phyloP scores from a whole-genome alignment of 2,113 vertebrate species.

The Larimichthys polyactis region DNA sequence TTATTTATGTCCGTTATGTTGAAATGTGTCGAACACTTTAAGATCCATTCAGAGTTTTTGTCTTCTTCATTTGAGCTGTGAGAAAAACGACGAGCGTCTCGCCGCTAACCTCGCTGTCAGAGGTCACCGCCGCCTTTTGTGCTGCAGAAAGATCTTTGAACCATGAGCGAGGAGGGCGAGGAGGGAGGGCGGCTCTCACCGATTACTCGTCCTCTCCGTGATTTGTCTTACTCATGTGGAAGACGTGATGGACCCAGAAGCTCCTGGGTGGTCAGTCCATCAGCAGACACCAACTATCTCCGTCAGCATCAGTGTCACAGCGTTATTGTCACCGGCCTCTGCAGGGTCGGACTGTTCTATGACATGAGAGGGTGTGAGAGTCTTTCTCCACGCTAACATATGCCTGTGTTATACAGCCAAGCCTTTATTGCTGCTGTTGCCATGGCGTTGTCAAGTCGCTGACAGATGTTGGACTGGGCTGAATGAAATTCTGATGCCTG shows the following conservation, averaged over 20 bases:
- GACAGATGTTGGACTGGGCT: conserved; percentile 59
- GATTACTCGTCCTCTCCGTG: conserved; percentile 66
- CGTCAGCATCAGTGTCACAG: conserved; percentile 67
- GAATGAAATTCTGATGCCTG: conserved; percentile 56
- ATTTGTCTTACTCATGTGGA: conserved; percentile 74
- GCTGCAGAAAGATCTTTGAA: conserved; percentile 58
- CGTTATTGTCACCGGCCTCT: conserved; percentile 73
- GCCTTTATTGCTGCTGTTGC: conserved; percentile 43
- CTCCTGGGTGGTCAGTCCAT: conserved; percentile 83
- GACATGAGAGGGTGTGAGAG: conserved; percentile 45
- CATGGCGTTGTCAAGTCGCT: conserved; percentile 27
- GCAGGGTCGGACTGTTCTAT: conserved; percentile 55
- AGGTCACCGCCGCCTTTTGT: conserved; percentile 66
- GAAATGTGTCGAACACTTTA: neutral
- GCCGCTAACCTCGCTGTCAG: conserved; percentile 46
- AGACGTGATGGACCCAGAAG: conserved; percentile 66
- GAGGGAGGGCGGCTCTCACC: conserved; percentile 20
- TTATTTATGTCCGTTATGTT: neutral
- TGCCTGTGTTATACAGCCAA: conserved; percentile 10
- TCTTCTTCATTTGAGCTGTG: neutral
- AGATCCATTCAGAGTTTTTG: neutral
- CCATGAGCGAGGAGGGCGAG: conserved; percentile 43
- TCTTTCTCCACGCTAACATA: conserved; percentile 19
- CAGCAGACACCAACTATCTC: conserved; percentile 58
- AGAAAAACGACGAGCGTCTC: conserved; percentile 45